Percentiles rank a stretch among this genome's conserved stretches.
phyloP scores from a whole-genome alignment of 2,797 vertebrate genomes.

The Tympanoctomys barrerae region DNA sequence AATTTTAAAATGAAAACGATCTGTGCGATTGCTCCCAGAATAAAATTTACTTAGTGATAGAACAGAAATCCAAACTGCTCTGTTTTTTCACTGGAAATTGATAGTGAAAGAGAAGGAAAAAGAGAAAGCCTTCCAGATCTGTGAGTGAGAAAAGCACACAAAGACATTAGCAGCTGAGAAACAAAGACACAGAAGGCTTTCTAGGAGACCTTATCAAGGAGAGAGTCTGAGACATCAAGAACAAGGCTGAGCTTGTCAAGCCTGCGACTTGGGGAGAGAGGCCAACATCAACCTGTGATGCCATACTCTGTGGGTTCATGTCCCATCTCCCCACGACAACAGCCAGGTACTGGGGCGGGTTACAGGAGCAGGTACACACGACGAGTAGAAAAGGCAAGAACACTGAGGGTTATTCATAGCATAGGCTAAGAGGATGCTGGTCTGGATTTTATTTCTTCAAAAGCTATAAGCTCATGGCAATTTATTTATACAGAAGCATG shows the following conservation, averaged over 20 bases:
- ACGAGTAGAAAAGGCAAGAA: background rate
- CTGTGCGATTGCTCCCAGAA: background rate
- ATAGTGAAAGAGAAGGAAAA: background rate
- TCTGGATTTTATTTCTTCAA: background rate
- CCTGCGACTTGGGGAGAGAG: background rate
- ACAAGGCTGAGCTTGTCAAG: background rate
- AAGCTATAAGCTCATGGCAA: background rate
- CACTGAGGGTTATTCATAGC: background rate
- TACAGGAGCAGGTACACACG: background rate
- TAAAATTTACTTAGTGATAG: background rate
- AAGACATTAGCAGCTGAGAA: background rate
- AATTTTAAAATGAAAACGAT: slow-evolving; percentile 39
- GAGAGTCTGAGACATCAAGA: background rate
- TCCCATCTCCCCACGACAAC: background rate
- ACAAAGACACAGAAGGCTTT: background rate
- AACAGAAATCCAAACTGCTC: background rate
- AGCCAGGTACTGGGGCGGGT: background rate
- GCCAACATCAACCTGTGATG: background rate
- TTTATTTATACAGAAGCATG: background rate
- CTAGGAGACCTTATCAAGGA: background rate
- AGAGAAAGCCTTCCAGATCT: background rate
- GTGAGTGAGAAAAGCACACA: slow-evolving; percentile 8
- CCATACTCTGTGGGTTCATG: rapidly evolving
- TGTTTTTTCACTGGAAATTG: background rate
- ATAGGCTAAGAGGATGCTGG: rapidly evolving